Conservation (phyloP, 2,797 vertebrate species). For the Smutsia gigantea region DNA sequence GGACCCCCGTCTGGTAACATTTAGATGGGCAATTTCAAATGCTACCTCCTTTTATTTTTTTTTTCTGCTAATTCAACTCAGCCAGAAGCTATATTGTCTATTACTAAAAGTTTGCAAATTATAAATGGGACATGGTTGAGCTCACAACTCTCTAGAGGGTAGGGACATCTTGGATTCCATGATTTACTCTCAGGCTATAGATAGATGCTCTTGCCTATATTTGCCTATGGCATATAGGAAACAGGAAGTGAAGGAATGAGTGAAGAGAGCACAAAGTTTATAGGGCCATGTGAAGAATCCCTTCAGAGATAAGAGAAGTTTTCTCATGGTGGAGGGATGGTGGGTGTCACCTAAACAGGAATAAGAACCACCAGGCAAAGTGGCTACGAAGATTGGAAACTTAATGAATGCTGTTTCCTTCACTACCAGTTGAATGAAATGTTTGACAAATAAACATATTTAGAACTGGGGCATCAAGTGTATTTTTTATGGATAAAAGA, state of each 20-base stretch:
- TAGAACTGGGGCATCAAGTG: neutral
- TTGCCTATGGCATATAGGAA: neutral
- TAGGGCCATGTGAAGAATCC: neutral
- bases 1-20: too few relatives aligned
- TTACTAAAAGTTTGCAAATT: neutral
- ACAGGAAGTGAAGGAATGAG: neutral
- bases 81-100: neutral
- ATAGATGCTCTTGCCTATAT: neutral
- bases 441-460: neutral
- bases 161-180: neutral
- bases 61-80: neutral
- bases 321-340: neutral
- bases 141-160: neutral
- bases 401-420: neutral
- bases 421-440: neutral
- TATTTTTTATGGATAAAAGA: neutral
- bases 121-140: neutral
- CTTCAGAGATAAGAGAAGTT: neutral
- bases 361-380: neutral
- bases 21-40: neutral
- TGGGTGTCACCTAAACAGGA: neutral
- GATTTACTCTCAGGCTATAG: neutral
- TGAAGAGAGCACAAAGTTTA: neutral
- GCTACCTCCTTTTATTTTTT: neutral
- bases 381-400: neutral